Evolutionary conservation across 2,113 vertebrate genomes (phyloP).

Genomic region (Gallinago undulata): DNA sequence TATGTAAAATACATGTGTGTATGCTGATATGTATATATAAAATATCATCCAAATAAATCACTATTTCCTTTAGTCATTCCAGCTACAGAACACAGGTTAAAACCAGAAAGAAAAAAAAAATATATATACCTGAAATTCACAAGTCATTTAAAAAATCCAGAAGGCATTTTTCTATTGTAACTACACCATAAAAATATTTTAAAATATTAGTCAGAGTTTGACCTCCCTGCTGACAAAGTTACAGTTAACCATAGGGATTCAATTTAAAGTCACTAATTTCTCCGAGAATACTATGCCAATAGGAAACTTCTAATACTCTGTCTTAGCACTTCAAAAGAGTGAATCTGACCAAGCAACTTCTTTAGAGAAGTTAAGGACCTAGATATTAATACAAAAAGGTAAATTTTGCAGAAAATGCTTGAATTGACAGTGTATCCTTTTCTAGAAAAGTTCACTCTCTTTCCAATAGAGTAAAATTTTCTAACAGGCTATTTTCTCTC

Average conservation of each 20-base stretch:
- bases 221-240: not conserved
- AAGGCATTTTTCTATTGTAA: not conserved
- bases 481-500: not conserved
- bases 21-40: not conserved
- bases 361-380: not conserved
- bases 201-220: not conserved
- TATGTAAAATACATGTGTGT: fast-evolving
- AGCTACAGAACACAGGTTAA: not conserved
- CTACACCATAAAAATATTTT: not conserved
- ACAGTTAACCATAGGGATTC: not conserved
- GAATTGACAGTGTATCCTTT: not conserved
- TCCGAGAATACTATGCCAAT: not conserved
- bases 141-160: not conserved
- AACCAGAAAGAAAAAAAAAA: not conserved
- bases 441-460: not conserved
- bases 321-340: not conserved
- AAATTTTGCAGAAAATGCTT: not conserved
- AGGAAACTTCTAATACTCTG: not conserved
- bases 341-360: not conserved
- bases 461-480: not conserved
- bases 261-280: not conserved
- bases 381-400: not conserved
- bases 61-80: not conserved
- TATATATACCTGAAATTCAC: not conserved
- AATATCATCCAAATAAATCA: not conserved